These are phyloP conservation scores for Delia radicum DNA, from an alignment of 1,140 invertebrate genomes.

Conservation along the genomic window DNA sequence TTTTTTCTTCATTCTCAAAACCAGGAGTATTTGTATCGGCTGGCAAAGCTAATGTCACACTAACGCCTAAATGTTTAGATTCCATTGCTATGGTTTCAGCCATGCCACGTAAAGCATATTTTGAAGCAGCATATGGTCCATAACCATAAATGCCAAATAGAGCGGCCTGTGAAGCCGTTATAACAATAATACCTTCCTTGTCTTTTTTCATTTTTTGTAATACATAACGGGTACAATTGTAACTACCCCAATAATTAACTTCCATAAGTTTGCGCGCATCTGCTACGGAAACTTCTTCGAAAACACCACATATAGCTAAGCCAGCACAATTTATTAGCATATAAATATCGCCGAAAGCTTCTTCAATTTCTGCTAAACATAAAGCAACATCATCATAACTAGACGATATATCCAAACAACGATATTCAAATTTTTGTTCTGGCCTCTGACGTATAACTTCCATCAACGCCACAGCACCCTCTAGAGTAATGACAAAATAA, in stretches of 20 bases:
- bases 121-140: constrained; percentile 86
- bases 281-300: constrained; percentile 76
- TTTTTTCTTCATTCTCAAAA: constrained; percentile 80
- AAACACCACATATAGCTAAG: constrained; percentile 71
- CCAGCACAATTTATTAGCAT: constrained; percentile 94
- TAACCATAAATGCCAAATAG: constrained; percentile 83
- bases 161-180: constrained; percentile 88
- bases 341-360: constrained; percentile 73
- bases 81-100: constrained; percentile 95
- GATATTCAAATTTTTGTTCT: constrained; percentile 68
- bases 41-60: constrained; percentile 85
- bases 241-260: constrained; percentile 72
- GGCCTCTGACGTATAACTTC: constrained; percentile 43
- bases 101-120: constrained; percentile 93
- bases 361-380: constrained; percentile 64
- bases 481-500: constrained; percentile 30
- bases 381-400: constrained; percentile 65
- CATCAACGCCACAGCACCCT: constrained; percentile 46
- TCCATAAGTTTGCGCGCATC: constrained; percentile 73
- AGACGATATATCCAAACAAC: constrained; percentile 73
- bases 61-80: constrained; percentile 76
- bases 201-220: constrained; percentile 70
- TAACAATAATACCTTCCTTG: constrained; percentile 74
- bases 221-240: constrained; percentile 70
- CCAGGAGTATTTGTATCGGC: constrained; percentile 98